Conservation (phyloP, 2,888 invertebrate species). For the Trissonchulus sp. region DNA sequence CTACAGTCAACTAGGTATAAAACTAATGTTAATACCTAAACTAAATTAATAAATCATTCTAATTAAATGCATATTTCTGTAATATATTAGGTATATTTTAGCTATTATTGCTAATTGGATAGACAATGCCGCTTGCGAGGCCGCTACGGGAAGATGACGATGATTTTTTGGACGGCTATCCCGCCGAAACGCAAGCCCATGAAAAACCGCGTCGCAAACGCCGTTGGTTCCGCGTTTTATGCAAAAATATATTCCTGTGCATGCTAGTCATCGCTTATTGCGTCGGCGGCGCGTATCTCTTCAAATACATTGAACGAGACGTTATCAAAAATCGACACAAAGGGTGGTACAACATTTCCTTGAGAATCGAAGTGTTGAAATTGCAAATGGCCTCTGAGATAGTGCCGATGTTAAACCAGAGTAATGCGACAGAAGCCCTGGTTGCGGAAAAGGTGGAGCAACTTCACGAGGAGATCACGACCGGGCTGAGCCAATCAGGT, state of each 20-base stretch:
- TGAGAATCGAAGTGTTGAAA: not conserved
- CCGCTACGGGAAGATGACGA: too few species aligned
- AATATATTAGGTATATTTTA: too few species aligned
- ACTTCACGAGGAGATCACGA: not conserved
- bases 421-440: not conserved
- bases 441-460: not conserved
- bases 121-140: too few species aligned
- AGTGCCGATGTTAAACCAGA: not conserved
- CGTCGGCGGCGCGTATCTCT: slow-evolving; percentile 47
- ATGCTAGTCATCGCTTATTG: slow-evolving; percentile 51
- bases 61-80: too few species aligned
- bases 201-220: too few species aligned
- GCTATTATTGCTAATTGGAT: too few species aligned
- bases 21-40: too few species aligned
- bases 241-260: slow-evolving; percentile 40
- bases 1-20: too few species aligned
- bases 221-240: too few species aligned
- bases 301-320: slow-evolving; percentile 26
- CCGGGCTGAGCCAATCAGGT: not conserved
- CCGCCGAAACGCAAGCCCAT: too few species aligned
- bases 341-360: not conserved
- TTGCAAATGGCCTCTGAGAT: not conserved
- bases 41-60: too few species aligned
- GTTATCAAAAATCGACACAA: not conserved
- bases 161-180: too few species aligned